Evolutionary conservation across 2,113 vertebrate genomes (phyloP).

Genomic region (Gobio gobio): DNA sequence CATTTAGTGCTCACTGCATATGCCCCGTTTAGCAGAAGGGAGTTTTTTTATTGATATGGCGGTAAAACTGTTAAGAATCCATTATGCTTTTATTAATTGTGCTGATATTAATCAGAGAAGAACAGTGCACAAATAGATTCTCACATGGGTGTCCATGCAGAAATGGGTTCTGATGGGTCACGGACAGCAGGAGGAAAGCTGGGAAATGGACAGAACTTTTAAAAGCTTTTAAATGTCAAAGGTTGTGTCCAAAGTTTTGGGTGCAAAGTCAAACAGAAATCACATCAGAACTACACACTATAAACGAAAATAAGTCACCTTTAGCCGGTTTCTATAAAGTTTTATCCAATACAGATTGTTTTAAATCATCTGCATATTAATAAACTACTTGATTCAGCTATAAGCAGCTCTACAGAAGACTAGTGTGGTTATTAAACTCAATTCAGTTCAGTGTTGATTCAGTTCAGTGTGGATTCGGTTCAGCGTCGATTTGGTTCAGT

Average conservation of each 20-base stretch:
- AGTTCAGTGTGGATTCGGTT: too few species aligned
- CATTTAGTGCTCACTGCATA: slow-evolving; percentile 33
- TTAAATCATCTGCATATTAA: too few species aligned
- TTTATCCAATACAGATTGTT: too few species aligned
- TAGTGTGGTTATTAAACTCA: too few species aligned
- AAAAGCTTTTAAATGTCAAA: not conserved
- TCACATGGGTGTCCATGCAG: not conserved
- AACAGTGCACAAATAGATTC: not conserved
- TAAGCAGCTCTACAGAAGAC: too few species aligned
- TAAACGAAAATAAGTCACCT: not conserved
- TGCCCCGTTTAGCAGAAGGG: slow-evolving; percentile 35
- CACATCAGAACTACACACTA: not conserved
- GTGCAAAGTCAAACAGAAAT: not conserved
- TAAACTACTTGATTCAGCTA: too few species aligned
- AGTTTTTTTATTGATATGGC: slow-evolving; percentile 45
- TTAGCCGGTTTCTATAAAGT: too few species aligned
- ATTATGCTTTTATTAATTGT: slow-evolving; percentile 58
- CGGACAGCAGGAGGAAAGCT: slow-evolving; percentile 10
- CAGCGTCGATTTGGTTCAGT: too few species aligned
- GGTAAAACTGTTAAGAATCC: slow-evolving; percentile 55
- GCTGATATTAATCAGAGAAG: slow-evolving; percentile 51
- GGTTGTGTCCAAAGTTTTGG: not conserved
- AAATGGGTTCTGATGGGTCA: slow-evolving; percentile 14
- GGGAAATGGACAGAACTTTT: not conserved
- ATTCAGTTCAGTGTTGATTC: too few species aligned